Percentiles rank a stretch among this genome's conserved stretches.
These are phyloP conservation scores for Torymus texanus DNA, from an alignment of 2,888 invertebrate species.

Conservation along the genomic window DNA sequence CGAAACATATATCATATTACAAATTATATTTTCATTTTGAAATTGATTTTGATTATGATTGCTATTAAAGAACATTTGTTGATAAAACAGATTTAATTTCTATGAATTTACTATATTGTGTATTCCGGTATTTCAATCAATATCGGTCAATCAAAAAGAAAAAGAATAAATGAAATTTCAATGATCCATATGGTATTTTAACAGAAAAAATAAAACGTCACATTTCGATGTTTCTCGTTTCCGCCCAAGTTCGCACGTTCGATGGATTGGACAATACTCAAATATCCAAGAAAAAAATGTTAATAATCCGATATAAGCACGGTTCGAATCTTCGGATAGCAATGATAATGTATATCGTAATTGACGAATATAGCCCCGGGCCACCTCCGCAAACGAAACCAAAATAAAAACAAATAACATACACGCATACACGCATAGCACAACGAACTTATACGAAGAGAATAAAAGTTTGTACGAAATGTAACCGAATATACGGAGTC, in stretches of 20 bases:
- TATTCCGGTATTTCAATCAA: too few relatives aligned
- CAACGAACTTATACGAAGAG: conserved; percentile 14
- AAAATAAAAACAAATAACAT: conserved; percentile 24
- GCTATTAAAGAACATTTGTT: too few relatives aligned
- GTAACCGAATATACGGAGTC: not conserved
- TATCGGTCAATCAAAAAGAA: too few relatives aligned
- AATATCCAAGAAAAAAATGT: conserved; percentile 22
- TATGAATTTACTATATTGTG: too few relatives aligned
- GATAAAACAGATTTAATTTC: too few relatives aligned
- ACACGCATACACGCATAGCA: conserved; percentile 2
- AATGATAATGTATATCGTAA: conserved; percentile 17
- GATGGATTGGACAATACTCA: conserved; percentile 51
- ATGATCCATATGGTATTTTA: not conserved
- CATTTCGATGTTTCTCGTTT: conserved; percentile 27
- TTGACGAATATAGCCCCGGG: conserved; percentile 56
- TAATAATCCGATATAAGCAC: conserved; percentile 43
- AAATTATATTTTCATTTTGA: too few relatives aligned
- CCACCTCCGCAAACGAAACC: conserved; percentile 57
- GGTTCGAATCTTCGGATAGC: conserved; percentile 39
- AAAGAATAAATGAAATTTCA: not conserved
- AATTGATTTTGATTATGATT: too few relatives aligned
- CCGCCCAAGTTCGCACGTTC: conserved; percentile 49
- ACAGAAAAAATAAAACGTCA: conserved; percentile 21
- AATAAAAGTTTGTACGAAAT: not conserved
- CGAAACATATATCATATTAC: too few relatives aligned